phyloP scores from a whole-genome alignment of 2,888 invertebrate species.

The Eupeodes latifasciatus region DNA sequence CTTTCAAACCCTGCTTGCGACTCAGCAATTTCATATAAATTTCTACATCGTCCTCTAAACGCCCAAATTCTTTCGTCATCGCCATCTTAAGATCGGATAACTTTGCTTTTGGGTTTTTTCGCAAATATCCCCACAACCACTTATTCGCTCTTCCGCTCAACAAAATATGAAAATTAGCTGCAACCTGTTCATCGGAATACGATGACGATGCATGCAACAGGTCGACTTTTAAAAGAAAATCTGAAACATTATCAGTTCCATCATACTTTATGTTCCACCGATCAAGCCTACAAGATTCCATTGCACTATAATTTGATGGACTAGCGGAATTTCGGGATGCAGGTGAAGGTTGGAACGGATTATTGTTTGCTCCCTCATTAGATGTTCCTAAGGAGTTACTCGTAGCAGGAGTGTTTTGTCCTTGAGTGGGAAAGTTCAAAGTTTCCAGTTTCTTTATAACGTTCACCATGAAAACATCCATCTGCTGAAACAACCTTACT shows the following conservation, averaged over 20 bases:
- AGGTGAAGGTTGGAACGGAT: too few species aligned
- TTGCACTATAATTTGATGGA: neutral
- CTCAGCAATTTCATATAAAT: too few species aligned
- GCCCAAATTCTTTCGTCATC: too few species aligned
- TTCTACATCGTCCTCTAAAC: too few species aligned
- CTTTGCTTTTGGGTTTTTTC: too few species aligned
- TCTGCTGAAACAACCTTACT: too few species aligned
- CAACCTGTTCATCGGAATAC: neutral
- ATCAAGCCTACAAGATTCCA: neutral
- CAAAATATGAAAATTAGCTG: neutral
- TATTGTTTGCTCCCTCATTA: neutral
- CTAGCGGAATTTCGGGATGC: too few species aligned
- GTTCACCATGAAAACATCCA: neutral
- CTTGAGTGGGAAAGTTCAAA: neutral
- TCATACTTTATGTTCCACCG: neutral
- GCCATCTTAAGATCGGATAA: too few species aligned
- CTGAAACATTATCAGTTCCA: neutral
- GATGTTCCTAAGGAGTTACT: neutral
- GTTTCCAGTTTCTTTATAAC: neutral
- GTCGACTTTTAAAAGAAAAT: constrained; percentile 14
- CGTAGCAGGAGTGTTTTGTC: neutral
- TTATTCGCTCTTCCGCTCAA: neutral
- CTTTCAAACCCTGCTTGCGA: too few species aligned
- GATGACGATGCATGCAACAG: neutral
- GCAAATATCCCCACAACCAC: neutral